Conservation (phyloP, 2,888 invertebrate genomes). For the Leucozona laternaria region DNA sequence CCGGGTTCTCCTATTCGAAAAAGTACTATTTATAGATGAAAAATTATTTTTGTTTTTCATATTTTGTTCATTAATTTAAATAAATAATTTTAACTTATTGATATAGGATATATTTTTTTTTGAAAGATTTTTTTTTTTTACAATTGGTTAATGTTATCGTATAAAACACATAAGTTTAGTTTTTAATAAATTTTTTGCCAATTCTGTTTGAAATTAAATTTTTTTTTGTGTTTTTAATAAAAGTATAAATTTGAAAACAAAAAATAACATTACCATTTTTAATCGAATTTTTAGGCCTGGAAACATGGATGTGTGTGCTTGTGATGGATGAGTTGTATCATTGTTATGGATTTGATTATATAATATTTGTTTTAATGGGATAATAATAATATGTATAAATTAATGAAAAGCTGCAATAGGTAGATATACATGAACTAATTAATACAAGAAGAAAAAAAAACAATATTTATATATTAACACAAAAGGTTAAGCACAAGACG, state of each 20-base stretch:
- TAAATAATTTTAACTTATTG: slow-evolving; percentile 47
- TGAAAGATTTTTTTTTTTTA: slow-evolving; percentile 40
- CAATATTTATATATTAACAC: slow-evolving; percentile 58
- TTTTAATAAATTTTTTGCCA: slow-evolving; percentile 15
- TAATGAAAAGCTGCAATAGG: slow-evolving; percentile 71
- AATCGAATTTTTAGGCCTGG: slow-evolving; percentile 69
- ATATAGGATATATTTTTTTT: slow-evolving; percentile 45
- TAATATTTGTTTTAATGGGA: slow-evolving; percentile 45
- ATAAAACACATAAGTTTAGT: slow-evolving; percentile 55
- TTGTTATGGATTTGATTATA: slow-evolving; percentile 53
- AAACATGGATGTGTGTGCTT: slow-evolving; percentile 72
- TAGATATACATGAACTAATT: slow-evolving; percentile 35
- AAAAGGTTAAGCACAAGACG: slow-evolving; percentile 68
- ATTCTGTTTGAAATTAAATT: slow-evolving; percentile 39
- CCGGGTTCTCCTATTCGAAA: slow-evolving; percentile 72
- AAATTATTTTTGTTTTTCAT: slow-evolving; percentile 16
- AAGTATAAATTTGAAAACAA: slow-evolving; percentile 18
- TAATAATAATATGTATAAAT: slow-evolving; percentile 46
- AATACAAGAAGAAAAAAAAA: slow-evolving; percentile 13
- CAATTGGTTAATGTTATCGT: slow-evolving; percentile 68
- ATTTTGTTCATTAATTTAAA: slow-evolving; percentile 14
- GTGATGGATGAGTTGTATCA: slow-evolving; percentile 71
- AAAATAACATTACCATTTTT: slow-evolving; percentile 68
- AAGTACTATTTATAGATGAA: slow-evolving; percentile 68
- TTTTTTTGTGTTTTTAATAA: slow-evolving; percentile 9